Base-by-base conservation (phyloP, 1,140 invertebrate species). In the Trichonephila inaurata region DNA sequence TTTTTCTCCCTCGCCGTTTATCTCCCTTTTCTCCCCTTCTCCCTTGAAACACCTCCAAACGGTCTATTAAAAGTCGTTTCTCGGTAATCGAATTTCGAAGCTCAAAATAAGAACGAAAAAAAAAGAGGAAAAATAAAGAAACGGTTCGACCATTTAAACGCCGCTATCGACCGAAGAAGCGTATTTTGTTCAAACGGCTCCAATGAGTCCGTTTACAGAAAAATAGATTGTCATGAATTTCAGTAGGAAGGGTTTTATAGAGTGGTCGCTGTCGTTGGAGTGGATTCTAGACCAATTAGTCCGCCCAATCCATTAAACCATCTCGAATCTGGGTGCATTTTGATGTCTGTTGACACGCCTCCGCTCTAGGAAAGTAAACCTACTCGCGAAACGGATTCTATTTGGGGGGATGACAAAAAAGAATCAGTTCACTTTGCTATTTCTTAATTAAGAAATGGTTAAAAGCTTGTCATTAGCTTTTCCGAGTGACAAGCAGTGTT, bases 31-130 rank as follows among this genome's bases (percentile, higher is more conserved):
- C 33, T 60, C 28, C 88, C 44, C 51, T 51, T n/a, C 88, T 44
- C 66, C 66, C 66, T 66, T 40, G 51, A 69, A 89, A 89, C 88
- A 77, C 66, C 88, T 89, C 88, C 51, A 89, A 89, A 89, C 66
- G 66, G 66, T 89, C 88, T 89, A 89, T 89, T 89, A 89, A 89
- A 89, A 89, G 88, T 77, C 88, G 88, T 89, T 89, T 89, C 88
- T 40, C 66, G 66, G 88, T 89, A 89, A 89, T 89, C 88, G 88
- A 89, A 89, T 89, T 89, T 89, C 88, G 88, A 89, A 89, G 88
- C 88, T 77, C 40, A 77, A 72, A 72, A 89, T 89, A 89, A 89
- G 88, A 89, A 89, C 60, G 86, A 44, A 44, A 21, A 40, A 87
- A 24, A 28, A 3, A 64, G 61, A 66, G 18, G 12, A 62, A 62